Evolutionary conservation across 2,888 invertebrate species (phyloP), one percentile per base, ranked within the genome.

Genomic region (Charanyca ferruginea): DNA sequence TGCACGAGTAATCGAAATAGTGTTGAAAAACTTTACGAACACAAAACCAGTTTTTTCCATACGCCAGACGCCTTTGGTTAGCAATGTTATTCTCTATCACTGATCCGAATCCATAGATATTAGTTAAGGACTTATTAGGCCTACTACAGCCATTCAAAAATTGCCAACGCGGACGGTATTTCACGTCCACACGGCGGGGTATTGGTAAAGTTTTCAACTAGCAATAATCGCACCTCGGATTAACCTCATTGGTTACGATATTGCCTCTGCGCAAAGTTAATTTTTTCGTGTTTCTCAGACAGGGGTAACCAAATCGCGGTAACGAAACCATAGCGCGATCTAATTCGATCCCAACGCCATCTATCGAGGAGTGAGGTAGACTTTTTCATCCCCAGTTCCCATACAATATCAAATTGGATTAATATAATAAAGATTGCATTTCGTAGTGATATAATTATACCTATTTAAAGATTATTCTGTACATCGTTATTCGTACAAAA

Each of bases 211-310:
- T 98, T 98, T 98, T 98, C 97, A 98, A 98, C 97, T 97, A 97
- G 97, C 97, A 98, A 98, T 97, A 97, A 97, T 97, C 97, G 97
- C 97, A 97, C 97, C 97, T 97, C 97, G 97, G 97, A 97, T 96
- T 95, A 96, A 97, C 97, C 97, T 98, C 97, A 98, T 97, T 96
- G 98, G 97, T 98, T 98, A 98, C 97, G 97, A 97, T 98, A 98
- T 97, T 97, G 97, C 98, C 98, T 96, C 98, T 98, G 98, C 98
- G 98, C 98, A 98, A 97, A 98, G 98, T 96, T 97, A 89, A 96
- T 8, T 4, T 3, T 1, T 0, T 11, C 0, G 0, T 3, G 0
- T 0, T n/a, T 11, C 16, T 2, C 8, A 13, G 1, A n/a, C 6
- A 3, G 9, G 38, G 9, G 53, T 62, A 20, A 52, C 25, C 18